Evolutionary conservation across 2,113 vertebrate genomes (phyloP).

Genomic region (Percina caprodes): DNA sequence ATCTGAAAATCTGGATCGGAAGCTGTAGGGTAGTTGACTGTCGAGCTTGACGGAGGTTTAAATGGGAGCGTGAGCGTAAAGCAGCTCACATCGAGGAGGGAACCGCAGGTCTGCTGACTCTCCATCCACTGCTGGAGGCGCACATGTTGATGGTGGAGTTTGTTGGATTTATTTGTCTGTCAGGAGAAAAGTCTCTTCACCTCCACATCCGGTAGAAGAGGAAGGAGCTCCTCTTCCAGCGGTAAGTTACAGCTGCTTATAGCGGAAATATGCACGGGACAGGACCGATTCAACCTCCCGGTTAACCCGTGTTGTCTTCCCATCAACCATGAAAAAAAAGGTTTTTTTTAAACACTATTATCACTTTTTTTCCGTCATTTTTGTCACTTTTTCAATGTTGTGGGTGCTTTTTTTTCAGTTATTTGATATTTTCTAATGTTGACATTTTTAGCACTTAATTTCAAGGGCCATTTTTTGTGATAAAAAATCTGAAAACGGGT

Average conservation of each 20-base stretch:
- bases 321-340: no score
- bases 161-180: constrained; percentile 3
- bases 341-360: no score
- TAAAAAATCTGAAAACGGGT: no score
- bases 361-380: no score
- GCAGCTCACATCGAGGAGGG: background rate
- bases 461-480: no score
- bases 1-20: background rate
- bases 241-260: constrained; percentile 15
- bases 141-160: rapidly evolving
- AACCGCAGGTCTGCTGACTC: no score
- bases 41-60: background rate
- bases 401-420: no score
- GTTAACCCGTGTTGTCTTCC: no score
- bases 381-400: no score
- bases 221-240: background rate
- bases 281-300: background rate
- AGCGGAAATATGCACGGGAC: no score
- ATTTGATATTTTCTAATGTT: no score
- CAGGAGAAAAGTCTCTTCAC: background rate
- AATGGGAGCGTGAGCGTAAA: background rate
- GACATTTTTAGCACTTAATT: no score
- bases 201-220: background rate
- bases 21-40: background rate
- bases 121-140: background rate